Evolutionary conservation across 1,140 invertebrate species (phyloP).

Genomic region (Hyphantria cunea): DNA sequence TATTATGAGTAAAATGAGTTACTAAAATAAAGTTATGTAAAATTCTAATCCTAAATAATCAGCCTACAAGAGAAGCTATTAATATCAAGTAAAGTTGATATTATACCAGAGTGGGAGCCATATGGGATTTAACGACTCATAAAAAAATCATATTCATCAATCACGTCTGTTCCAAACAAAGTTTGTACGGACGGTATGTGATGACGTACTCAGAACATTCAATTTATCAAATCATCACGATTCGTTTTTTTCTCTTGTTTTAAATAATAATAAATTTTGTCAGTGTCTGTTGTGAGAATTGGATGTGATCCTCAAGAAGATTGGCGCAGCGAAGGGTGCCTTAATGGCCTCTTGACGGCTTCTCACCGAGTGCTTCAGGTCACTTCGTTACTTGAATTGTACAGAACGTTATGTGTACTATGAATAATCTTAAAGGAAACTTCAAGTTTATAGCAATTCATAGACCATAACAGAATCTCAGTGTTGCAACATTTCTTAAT

Average conservation of each 20-base stretch:
- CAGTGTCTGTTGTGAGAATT: constrained; percentile 66
- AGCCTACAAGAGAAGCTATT: constrained; percentile 10
- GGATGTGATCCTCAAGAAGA: constrained; percentile 73
- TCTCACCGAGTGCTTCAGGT: constrained; percentile 69
- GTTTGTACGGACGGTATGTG: constrained; percentile 20
- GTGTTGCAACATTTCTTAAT: too few relatives aligned
- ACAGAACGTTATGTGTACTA: constrained; percentile 64
- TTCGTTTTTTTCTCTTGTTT: constrained; percentile 24
- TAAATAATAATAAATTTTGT: constrained; percentile 35
- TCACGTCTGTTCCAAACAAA: constrained; percentile 36
- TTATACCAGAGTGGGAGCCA: constrained; percentile 16
- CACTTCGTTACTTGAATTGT: constrained; percentile 77
- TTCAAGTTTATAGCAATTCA: constrained; percentile 26
- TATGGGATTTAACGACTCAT: constrained; percentile 34
- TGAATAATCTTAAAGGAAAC: constrained; percentile 61
- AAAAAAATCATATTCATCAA: constrained; percentile 39
- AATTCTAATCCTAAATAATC: constrained; percentile 1
- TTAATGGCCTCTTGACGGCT: constrained; percentile 77
- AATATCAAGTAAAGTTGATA: constrained; percentile 29
- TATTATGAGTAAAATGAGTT: background rate
- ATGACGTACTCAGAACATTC: constrained; percentile 21
- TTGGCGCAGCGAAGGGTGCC: constrained; percentile 67
- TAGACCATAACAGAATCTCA: constrained; percentile 32
- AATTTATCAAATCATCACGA: constrained; percentile 28
- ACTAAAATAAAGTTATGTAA: too few relatives aligned